A percentile compares a stretch with the other conserved stretches of the same genome.
phyloP scores from a whole-genome alignment of 1,140 invertebrate genomes.

The Colletes gigas region DNA sequence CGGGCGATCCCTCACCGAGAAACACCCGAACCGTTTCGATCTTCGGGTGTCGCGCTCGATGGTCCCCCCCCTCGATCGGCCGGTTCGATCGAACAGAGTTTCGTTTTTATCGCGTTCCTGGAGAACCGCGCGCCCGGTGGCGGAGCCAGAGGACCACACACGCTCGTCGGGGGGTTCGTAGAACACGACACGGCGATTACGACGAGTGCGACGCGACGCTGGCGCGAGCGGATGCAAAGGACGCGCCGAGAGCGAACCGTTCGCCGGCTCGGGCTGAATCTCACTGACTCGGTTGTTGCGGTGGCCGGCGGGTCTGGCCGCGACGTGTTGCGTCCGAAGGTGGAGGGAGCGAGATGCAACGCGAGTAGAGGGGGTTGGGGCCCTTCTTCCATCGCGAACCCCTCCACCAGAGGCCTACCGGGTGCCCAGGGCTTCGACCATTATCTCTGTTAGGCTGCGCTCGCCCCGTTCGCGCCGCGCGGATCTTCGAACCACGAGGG shows the following conservation, averaged over 20 bases:
- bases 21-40: neutral
- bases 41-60: no score
- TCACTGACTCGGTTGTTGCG: conserved; percentile 71
- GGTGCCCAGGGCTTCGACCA: conserved; percentile 66
- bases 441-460: conserved; percentile 59
- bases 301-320: conserved; percentile 49
- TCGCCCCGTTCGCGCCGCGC: no score
- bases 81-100: conserved; percentile 7
- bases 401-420: conserved; percentile 42
- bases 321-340: conserved; percentile 51
- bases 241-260: conserved; percentile 51
- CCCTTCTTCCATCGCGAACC: conserved; percentile 55
- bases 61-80: no score
- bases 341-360: conserved; percentile 1
- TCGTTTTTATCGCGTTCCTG: conserved; percentile 28
- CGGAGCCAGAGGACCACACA: conserved; percentile 68
- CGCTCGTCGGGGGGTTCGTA: conserved; percentile 58
- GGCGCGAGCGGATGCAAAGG: conserved; percentile 17
- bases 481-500: neutral
- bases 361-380: conserved; percentile 12
- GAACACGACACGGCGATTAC: conserved; percentile 26
- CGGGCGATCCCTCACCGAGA: neutral
- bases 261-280: conserved; percentile 74
- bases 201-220: conserved; percentile 10
- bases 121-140: conserved; percentile 1